phyloP scores from a whole-genome alignment of 2,113 vertebrate species.

The Pterocles burchelli region DNA sequence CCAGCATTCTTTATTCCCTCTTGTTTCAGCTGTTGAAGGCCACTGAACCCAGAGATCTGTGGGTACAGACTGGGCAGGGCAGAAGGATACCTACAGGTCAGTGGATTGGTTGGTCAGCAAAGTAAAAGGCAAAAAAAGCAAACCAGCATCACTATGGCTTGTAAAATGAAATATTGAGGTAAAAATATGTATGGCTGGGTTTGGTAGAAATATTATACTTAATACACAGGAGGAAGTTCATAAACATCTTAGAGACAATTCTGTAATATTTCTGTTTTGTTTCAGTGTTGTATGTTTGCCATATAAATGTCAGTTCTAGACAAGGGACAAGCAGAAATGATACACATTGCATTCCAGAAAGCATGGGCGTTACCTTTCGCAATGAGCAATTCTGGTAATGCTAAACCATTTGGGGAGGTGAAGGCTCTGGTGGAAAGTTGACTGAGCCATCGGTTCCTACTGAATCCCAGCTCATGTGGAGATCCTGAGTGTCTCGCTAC shows the following conservation, averaged over 20 bases:
- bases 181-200: not conserved
- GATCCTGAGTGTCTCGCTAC: not conserved
- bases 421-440: not conserved
- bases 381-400: not conserved
- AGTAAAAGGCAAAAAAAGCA: not conserved
- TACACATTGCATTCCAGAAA: not conserved
- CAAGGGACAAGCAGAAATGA: not conserved
- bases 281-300: constrained; percentile 37
- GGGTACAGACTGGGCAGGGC: not conserved
- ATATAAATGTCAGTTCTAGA: not conserved
- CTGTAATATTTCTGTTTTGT: constrained; percentile 7
- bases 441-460: not conserved
- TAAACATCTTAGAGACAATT: not conserved
- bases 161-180: not conserved
- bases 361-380: not conserved
- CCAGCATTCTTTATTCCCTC: not conserved
- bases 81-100: not conserved
- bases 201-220: constrained; percentile 22
- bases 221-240: constrained; percentile 31
- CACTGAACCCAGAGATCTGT: not conserved
- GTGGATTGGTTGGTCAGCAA: not conserved
- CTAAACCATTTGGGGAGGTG: not conserved
- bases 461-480: not conserved
- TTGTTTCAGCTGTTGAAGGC: not conserved
- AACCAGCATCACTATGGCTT: not conserved